Base-by-base conservation (phyloP, 2,888 invertebrate genomes). In the Alviniconcha strummeri region DNA sequence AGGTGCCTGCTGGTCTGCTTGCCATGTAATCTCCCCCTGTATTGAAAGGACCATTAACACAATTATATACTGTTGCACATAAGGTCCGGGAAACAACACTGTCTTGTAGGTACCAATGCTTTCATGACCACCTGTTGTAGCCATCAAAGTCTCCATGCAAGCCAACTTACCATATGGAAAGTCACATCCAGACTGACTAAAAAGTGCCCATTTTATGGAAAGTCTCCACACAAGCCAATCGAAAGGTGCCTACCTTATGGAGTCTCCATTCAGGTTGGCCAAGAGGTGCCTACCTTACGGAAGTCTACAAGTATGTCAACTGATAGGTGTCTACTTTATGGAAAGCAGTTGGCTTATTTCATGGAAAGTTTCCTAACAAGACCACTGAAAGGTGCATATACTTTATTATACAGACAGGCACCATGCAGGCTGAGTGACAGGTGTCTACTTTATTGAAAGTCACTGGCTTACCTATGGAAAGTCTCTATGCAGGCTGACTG, bases 1-100 rank as follows among this genome's bases (percentile, higher is more conserved):
- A 55, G 85, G 79, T 57, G 89, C 86, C 17, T 64, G 72, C 11
- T 80, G 84, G n/a, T 85, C 85, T 55, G 82, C 83, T 11, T 80
- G 74, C 90, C 90, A 90, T 74, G 82, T 88, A 4, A 90, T 85
- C 80, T 90, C 89, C 71, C 90, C 90, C 87, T 87, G 78, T 19
- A 36, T 36, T 36, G 36, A 36, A 36, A 36, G 36, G 36, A 36
- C 36, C 36, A 36, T 36, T 36, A 36, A 36, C 36, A 36, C 36
- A 36, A 36, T 36, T 36, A 36, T 36, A 36, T 36, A 36, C 36
- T 36, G 36, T 36, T 36, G 36, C 36, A 36, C 36, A 36, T 36
- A 36, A 36, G 36, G 36, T 36, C 36, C 36, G 36, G 36, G 36
- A 36, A 36, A 36, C 36, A 36, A 36, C 36, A 36, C 36, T 36